These are phyloP conservation scores for Microctenopoma lineatum DNA, from an alignment of 2,797 vertebrate genomes.

Conservation along the genomic window DNA sequence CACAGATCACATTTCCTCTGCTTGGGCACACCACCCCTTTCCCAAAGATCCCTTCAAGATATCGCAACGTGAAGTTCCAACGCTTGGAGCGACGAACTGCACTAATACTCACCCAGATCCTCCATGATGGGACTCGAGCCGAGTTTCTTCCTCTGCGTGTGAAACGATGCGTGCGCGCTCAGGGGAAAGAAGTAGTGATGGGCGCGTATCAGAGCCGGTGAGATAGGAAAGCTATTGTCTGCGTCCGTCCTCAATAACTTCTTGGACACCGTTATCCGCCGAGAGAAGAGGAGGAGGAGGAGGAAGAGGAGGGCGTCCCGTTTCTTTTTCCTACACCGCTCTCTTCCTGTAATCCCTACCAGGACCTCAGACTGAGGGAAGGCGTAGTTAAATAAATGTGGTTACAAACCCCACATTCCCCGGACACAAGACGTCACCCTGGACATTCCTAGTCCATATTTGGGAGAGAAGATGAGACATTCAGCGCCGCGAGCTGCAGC, in stretches of 20 bases:
- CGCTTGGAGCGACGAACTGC: constrained; percentile 26
- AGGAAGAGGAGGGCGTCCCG: constrained; percentile 66
- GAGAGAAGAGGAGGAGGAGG: constrained; percentile 52
- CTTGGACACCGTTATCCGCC: constrained; percentile 81
- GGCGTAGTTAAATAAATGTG: constrained; percentile 75
- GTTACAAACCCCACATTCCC: constrained; percentile 69
- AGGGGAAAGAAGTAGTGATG: constrained; percentile 57
- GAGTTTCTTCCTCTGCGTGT: constrained; percentile 40
- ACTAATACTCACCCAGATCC: constrained; percentile 79
- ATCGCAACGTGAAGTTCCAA: constrained; percentile 47
- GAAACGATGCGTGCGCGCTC: constrained; percentile 10
- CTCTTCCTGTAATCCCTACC: constrained; percentile 74
- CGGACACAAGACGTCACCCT: constrained; percentile 74
- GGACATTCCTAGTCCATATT: constrained; percentile 86
- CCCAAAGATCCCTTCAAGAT: constrained; percentile 59
- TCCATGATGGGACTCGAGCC: constrained; percentile 76
- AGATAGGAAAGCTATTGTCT: constrained; percentile 61
- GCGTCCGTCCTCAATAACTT: constrained; percentile 72
- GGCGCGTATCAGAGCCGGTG: constrained; percentile 17
- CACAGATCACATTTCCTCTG: constrained; percentile 66
- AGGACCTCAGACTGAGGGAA: constrained; percentile 64
- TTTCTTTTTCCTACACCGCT: constrained; percentile 61
- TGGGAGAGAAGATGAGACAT: constrained; percentile 71
- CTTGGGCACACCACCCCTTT: constrained; percentile 64
- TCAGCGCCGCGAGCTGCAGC: constrained; percentile 6